phyloP scores from a whole-genome alignment of 2,888 invertebrate species.

The Cosmopolites sordidus region DNA sequence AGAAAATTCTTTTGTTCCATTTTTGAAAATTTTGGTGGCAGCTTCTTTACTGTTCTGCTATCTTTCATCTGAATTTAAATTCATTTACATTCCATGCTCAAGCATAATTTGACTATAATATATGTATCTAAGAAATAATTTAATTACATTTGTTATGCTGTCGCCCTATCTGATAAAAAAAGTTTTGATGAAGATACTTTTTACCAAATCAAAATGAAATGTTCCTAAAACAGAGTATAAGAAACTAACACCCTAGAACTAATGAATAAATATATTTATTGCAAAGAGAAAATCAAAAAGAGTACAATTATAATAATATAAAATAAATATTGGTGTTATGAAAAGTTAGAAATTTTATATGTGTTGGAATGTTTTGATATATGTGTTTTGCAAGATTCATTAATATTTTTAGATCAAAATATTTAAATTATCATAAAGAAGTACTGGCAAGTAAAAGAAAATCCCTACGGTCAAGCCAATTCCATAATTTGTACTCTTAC shows the following conservation, averaged over 20 bases:
- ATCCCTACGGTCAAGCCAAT: too few species aligned
- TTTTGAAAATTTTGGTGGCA: too few species aligned
- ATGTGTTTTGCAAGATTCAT: conserved; percentile 9
- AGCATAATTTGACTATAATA: too few species aligned
- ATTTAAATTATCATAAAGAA: neutral
- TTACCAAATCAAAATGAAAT: conserved; percentile 5
- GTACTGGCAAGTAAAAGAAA: too few species aligned
- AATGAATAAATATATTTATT: conserved; percentile 5
- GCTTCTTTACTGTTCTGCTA: too few species aligned
- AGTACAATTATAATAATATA: conserved; percentile 13
- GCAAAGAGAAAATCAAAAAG: neutral
- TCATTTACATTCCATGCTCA: too few species aligned
- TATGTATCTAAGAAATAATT: too few species aligned
- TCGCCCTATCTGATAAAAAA: too few species aligned
- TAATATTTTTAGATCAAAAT: conserved; percentile 10
- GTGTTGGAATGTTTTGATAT: conserved; percentile 11
- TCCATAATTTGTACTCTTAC: too few species aligned
- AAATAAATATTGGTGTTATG: conserved; percentile 9
- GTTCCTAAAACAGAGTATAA: conserved; percentile 11
- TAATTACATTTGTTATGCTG: too few species aligned
- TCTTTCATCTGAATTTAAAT: too few species aligned
- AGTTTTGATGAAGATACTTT: neutral
- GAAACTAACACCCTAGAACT: neutral
- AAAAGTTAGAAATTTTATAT: conserved; percentile 14
- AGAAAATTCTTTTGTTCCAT: too few species aligned